These are phyloP conservation scores for Enteromius unitaeniatus DNA, from an alignment of 2,797 vertebrate genomes.

Conservation along the genomic window DNA sequence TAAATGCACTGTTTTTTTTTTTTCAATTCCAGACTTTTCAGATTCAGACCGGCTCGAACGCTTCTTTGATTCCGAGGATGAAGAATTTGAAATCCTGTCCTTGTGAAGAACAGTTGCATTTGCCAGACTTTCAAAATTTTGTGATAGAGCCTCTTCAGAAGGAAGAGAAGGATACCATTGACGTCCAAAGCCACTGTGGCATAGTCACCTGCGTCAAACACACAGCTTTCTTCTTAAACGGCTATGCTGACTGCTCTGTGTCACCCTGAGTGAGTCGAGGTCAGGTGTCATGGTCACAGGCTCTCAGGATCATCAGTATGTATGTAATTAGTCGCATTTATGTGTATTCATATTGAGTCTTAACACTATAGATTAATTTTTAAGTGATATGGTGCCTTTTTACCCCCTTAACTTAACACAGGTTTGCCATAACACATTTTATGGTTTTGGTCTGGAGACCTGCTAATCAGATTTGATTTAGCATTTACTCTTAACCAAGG, in stretches of 20 bases:
- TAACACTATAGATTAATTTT: slow-evolving; percentile 81
- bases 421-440: slow-evolving; percentile 73
- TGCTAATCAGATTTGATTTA: slow-evolving; percentile 46
- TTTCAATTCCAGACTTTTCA: slow-evolving; percentile 85
- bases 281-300: slow-evolving; percentile 67
- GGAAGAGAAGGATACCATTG: slow-evolving; percentile 66
- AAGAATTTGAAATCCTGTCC: slow-evolving; percentile 98
- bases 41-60: slow-evolving; percentile 92
- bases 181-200: slow-evolving; percentile 65
- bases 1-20: not conserved
- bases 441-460: slow-evolving; percentile 59
- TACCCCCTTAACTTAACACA: slow-evolving; percentile 65
- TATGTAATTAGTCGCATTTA: slow-evolving; percentile 74
- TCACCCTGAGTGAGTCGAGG: slow-evolving; percentile 65
- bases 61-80: slow-evolving; percentile 98
- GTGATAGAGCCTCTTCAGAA: slow-evolving; percentile 34
- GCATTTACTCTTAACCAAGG: slow-evolving; percentile 57
- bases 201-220: slow-evolving; percentile 64
- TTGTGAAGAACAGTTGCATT: slow-evolving; percentile 80
- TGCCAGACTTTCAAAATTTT: slow-evolving; percentile 54
- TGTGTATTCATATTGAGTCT: slow-evolving; percentile 76
- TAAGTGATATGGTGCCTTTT: slow-evolving; percentile 83
- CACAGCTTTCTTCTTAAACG: slow-evolving; percentile 68
- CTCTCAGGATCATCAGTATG: slow-evolving; percentile 73
- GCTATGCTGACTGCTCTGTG: slow-evolving; percentile 67